These are phyloP conservation scores for Tachuris rubrigastra DNA, from an alignment of 2,113 vertebrate genomes.

Conservation along the genomic window DNA sequence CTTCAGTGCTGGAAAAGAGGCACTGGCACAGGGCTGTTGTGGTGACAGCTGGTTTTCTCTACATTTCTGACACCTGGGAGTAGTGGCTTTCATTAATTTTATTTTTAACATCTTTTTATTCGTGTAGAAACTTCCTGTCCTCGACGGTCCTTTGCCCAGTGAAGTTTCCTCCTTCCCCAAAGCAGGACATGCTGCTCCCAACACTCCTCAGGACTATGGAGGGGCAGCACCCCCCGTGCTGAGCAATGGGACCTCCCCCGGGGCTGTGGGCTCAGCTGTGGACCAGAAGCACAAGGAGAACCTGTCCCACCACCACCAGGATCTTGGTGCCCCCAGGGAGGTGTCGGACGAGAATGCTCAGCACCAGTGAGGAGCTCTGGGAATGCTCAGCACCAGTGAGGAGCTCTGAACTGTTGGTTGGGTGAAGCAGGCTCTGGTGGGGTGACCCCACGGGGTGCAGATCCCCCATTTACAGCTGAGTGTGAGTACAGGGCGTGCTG, in stretches of 20 bases:
- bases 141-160: conserved; percentile 31
- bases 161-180: neutral
- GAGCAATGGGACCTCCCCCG: conserved; percentile 37
- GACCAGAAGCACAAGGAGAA: neutral
- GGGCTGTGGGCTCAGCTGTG: neutral
- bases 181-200: neutral
- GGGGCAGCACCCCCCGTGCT: neutral
- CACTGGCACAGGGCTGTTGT: fast-evolving
- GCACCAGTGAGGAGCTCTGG: neutral
- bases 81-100: neutral
- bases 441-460: neutral
- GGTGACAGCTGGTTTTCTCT: neutral
- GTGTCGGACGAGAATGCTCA: neutral
- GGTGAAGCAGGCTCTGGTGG: neutral
- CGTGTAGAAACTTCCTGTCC: conserved; percentile 64
- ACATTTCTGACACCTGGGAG: neutral
- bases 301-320: neutral
- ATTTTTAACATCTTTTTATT: neutral
- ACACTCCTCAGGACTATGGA: conserved; percentile 26
- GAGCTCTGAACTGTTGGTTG: neutral
- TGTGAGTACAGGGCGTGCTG: neutral
- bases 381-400: neutral
- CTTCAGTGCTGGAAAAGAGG: neutral
- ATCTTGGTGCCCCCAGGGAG: fast-evolving
- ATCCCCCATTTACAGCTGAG: neutral